Percentiles rank a stretch among this genome's conserved stretches.
These are phyloP conservation scores for Aphelinus atriplicis DNA, from an alignment of 1,140 invertebrate species.

Conservation along the genomic window DNA sequence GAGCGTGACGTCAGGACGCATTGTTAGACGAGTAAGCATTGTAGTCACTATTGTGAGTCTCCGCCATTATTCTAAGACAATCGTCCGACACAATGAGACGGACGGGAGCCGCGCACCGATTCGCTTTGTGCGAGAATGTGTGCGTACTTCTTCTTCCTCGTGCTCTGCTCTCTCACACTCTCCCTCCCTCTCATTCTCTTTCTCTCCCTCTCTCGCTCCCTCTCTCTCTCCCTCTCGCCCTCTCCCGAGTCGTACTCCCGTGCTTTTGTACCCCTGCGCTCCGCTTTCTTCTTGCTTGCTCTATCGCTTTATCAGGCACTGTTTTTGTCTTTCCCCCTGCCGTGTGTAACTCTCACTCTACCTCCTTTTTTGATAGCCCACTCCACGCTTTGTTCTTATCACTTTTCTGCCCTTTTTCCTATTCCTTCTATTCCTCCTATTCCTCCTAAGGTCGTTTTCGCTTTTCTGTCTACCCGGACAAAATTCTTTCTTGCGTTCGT, in stretches of 20 bases:
- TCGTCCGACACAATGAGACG: slow-evolving; percentile 68
- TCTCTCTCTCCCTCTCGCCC: not conserved
- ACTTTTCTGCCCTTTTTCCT: slow-evolving; percentile 6
- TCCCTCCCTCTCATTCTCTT: not conserved
- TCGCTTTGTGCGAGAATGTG: slow-evolving; percentile 52
- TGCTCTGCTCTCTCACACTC: slow-evolving; percentile 3
- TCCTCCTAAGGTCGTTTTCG: slow-evolving; percentile 2
- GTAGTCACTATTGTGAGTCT: slow-evolving; percentile 68
- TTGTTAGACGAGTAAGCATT: slow-evolving; percentile 69
- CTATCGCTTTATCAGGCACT: slow-evolving; percentile 32
- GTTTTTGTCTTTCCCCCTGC: slow-evolving; percentile 24
- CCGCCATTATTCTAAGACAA: slow-evolving; percentile 69
- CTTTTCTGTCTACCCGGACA: slow-evolving; percentile 9
- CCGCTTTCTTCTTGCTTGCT: slow-evolving; percentile 1
- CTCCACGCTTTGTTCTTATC: not conserved
- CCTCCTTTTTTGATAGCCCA: slow-evolving; percentile 2
- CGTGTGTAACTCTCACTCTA: not conserved
- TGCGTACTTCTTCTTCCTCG: slow-evolving; percentile 41
- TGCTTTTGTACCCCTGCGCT: slow-evolving; percentile 5
- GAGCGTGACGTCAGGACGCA: slow-evolving; percentile 64
- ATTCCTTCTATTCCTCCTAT: slow-evolving; percentile 17
- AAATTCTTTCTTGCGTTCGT: slow-evolving; percentile 16
- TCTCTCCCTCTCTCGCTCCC: slow-evolving; percentile 1
- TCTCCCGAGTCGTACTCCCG: not conserved
- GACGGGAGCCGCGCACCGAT: slow-evolving; percentile 59